Evolutionary conservation across 2,113 vertebrate genomes (phyloP).

Genomic region (Regulus satrapa): DNA sequence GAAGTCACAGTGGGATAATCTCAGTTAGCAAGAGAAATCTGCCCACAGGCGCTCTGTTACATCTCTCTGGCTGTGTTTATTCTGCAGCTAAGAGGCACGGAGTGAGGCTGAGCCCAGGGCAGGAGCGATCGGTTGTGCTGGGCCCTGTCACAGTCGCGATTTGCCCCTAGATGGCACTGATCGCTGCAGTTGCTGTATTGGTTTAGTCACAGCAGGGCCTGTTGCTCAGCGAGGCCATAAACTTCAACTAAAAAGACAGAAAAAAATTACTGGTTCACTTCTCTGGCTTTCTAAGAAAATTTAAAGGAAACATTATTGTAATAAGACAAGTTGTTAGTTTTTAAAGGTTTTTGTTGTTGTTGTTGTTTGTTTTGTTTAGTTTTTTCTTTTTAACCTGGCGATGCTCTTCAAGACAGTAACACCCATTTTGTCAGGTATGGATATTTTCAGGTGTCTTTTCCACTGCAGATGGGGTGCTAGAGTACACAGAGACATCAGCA

Average conservation of each 20-base stretch:
- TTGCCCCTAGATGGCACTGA: slow-evolving; percentile 2
- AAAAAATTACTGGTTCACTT: background rate
- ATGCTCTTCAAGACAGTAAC: background rate
- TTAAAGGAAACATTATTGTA: background rate
- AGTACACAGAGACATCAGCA: background rate
- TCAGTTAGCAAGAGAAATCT: background rate
- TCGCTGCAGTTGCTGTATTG: background rate
- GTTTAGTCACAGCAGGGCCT: background rate
- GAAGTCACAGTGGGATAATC: background rate
- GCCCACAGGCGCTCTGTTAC: background rate
- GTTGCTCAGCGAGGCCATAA: background rate
- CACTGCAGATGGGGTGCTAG: fast-evolving
- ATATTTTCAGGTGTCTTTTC: background rate
- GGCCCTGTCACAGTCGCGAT: fast-evolving
- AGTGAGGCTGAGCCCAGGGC: background rate
- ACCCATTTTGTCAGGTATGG: background rate
- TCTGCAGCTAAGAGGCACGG: background rate
- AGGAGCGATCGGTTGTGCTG: fast-evolving
- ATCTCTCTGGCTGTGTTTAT: background rate
- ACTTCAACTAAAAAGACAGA: background rate
- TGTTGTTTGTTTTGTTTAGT: too few relatives aligned
- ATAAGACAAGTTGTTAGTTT: background rate
- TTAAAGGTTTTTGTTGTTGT: too few relatives aligned
- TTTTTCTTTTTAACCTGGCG: background rate
- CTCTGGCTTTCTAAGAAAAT: background rate